Evolutionary conservation across 1,140 invertebrate genomes (phyloP).

Genomic region (Heliconius hermathena): DNA sequence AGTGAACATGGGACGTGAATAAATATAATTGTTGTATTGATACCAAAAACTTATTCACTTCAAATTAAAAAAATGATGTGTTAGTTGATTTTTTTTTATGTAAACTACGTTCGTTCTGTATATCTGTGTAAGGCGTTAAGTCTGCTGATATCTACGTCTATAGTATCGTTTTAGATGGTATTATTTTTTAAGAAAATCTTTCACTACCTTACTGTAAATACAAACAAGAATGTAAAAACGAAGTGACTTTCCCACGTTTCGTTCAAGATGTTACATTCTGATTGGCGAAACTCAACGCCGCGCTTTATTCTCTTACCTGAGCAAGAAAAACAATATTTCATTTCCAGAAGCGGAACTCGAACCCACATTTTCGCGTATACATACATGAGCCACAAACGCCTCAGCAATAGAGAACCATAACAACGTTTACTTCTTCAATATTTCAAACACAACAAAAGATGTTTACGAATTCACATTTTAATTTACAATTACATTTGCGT

Average conservation of each 20-base stretch:
- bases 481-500: slow-evolving; percentile 50
- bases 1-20: not conserved
- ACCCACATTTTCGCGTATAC: not conserved
- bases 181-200: too few species aligned
- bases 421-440: not conserved
- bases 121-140: too few species aligned
- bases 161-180: too few species aligned
- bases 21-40: not conserved
- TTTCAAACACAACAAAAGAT: not conserved
- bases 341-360: too few species aligned
- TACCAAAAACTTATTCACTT: not conserved
- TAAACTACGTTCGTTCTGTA: not conserved
- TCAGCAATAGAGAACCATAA: not conserved
- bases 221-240: too few species aligned
- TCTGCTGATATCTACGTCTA: too few species aligned
- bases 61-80: not conserved
- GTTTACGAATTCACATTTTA: slow-evolving; percentile 48
- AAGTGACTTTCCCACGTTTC: too few species aligned
- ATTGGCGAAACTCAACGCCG: not conserved
- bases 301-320: not conserved
- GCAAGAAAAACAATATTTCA: too few species aligned
- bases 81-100: not conserved
- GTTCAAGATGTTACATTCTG: not conserved
- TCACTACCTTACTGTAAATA: too few species aligned
- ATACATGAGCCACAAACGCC: not conserved